These are phyloP conservation scores for Sphenopsis melanotis DNA, from an alignment of 2,797 vertebrate genomes.

Conservation along the genomic window DNA sequence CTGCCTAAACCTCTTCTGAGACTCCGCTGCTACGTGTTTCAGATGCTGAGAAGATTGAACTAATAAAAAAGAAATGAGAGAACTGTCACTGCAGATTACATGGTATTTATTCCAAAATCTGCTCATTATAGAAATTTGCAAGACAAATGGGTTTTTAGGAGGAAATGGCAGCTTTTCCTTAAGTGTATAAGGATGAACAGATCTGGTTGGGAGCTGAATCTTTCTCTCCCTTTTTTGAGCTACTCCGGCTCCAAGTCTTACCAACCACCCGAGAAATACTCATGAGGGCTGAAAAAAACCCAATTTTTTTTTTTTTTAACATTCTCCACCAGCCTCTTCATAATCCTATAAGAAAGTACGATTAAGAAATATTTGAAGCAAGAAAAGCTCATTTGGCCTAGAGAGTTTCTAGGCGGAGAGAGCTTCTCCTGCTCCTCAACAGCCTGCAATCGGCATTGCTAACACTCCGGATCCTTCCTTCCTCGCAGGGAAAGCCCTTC, in stretches of 20 bases:
- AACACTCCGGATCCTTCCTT: slow-evolving; percentile 33
- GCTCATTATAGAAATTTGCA: slow-evolving; percentile 77
- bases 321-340: neutral
- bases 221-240: neutral
- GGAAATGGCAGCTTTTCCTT: slow-evolving; percentile 68
- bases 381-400: slow-evolving; percentile 67
- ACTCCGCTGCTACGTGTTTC: slow-evolving; percentile 61
- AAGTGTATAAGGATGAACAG: slow-evolving; percentile 48
- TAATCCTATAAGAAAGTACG: slow-evolving; percentile 64
- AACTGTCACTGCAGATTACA: slow-evolving; percentile 75
- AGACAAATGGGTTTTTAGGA: slow-evolving; percentile 74
- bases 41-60: slow-evolving; percentile 76
- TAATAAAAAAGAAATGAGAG: slow-evolving; percentile 79
- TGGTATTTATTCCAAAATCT: slow-evolving; percentile 78
- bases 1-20: slow-evolving; percentile 66
- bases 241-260: slow-evolving; percentile 47
- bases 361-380: slow-evolving; percentile 67
- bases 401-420: neutral
- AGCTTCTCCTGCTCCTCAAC: slow-evolving; percentile 18
- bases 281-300: neutral
- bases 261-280: slow-evolving; percentile 44
- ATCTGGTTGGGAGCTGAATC: neutral
- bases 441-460: neutral
- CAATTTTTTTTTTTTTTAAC: neutral
- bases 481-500: slow-evolving; percentile 30